Percentiles rank a stretch among this genome's conserved stretches.
Conservation (phyloP, 2,888 invertebrate genomes). For the Drosophila paracracens region DNA sequence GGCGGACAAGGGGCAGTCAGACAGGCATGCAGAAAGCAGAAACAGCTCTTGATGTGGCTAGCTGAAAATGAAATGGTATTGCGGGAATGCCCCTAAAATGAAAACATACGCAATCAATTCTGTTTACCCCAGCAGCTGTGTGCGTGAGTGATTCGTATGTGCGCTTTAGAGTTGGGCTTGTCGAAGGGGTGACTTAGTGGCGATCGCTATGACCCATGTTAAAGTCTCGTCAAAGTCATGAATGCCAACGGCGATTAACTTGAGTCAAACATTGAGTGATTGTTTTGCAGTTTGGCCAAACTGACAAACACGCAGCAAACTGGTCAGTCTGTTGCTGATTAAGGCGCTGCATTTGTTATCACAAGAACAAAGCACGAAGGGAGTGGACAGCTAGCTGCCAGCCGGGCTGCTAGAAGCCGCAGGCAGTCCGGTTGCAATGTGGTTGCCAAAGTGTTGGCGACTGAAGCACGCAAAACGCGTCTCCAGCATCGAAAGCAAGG, state of each 20-base stretch:
- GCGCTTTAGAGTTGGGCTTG: constrained; percentile 11
- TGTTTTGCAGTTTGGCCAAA: constrained; percentile 64
- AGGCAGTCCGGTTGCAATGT: constrained; percentile 47
- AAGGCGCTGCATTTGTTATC: constrained; percentile 72
- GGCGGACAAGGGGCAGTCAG: constrained; percentile 4
- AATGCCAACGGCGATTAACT: constrained; percentile 79
- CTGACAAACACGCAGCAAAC: constrained; percentile 18
- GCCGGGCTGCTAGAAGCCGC: constrained; percentile 17
- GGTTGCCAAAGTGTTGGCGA: constrained; percentile 41
- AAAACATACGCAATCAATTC: constrained; percentile 78
- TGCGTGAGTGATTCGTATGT: constrained; percentile 21
- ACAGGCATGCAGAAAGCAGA: neutral
- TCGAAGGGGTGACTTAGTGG: constrained; percentile 12
- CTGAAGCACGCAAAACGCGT: constrained; percentile 42
- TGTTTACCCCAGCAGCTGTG: constrained; percentile 61
- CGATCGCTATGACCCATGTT: constrained; percentile 29
- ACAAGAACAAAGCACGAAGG: constrained; percentile 7
- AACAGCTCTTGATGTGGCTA: constrained; percentile 51
- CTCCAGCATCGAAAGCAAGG: constrained; percentile 28
- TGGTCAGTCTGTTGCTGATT: constrained; percentile 64
- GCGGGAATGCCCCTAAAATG: constrained; percentile 65
- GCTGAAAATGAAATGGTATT: constrained; percentile 67
- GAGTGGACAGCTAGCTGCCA: constrained; percentile 1
- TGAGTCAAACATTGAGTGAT: constrained; percentile 79
- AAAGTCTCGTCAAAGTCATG: constrained; percentile 57